Evolutionary conservation across 2,888 invertebrate genomes (phyloP), one percentile per base, ranked within the genome.

Genomic region (Lithophane semibrunnea): DNA sequence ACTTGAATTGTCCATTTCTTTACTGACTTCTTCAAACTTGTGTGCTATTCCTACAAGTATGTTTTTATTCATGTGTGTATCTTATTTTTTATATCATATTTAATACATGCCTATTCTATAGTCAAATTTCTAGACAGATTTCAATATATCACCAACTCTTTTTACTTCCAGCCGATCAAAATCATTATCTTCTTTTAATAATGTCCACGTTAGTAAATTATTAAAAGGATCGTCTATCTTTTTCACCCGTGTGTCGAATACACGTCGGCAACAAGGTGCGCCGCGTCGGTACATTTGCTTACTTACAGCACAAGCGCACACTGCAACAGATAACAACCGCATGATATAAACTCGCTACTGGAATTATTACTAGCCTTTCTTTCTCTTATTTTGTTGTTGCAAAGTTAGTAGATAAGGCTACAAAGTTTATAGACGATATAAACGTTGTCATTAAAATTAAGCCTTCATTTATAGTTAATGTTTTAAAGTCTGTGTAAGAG

Each of bases 241-340:
- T 16, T 10, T 16, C 3, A 13, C 42, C 68, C 54, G 75, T 84
- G 8, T 84, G 84, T 84, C 70, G 54, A 47, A 68, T 61, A 64
- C 73, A 75, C 66, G 75, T 81, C 66, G 58, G 77, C 61, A 72
- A 72, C 79, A 71, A 84, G 79, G 84, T 84, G 84, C 74, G 82
- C 75, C 67, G 64, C 54, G 82, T 47, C 80, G 78, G 67, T 80
- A 86, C 79, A 83, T 85, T 83, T 86, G 87, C 87, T 83, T 86
- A 86, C 87, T 84, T 84, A 84, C 82, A 24, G 60, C 54, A 73
- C 75, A 69, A 69, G 77, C 74, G 76, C 81, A 72, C 64, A 72
- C 60, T 49, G 63, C 54, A 63, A 85, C 76, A 82, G 82, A 82
- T 86, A 82, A 86, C 72, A 73, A 74, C 75, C 61, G 37, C 71